Conservation (phyloP, 1,140 invertebrate species). For the Eulimnadia texana region DNA sequence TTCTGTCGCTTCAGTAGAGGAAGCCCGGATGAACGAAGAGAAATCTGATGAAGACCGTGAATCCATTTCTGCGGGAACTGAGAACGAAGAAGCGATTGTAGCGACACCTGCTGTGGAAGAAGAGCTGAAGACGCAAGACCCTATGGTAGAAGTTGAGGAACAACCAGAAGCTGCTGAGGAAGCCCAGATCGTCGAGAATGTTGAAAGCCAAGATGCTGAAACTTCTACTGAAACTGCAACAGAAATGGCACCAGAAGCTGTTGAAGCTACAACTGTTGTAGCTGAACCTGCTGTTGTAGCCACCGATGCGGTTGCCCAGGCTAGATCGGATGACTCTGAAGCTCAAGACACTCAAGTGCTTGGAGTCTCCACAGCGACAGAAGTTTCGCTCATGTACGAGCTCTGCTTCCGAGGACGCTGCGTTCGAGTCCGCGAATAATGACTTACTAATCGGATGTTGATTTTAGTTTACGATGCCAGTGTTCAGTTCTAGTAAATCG, state of each 20-base stretch:
- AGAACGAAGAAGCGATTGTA: neutral
- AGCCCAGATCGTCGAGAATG: neutral
- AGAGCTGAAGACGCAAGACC: neutral
- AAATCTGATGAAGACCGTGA: neutral
- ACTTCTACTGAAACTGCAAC: neutral
- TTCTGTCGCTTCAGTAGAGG: neutral
- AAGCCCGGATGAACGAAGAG: neutral
- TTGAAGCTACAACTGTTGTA: neutral
- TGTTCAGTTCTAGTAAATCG: neutral
- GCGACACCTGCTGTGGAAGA: neutral
- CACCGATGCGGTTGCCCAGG: neutral
- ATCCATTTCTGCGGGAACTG: neutral
- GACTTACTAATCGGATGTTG: neutral
- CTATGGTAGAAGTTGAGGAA: neutral
- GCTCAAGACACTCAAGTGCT: slow-evolving; percentile 11
- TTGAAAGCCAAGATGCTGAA: neutral
- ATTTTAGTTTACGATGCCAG: neutral
- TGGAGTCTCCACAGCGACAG: slow-evolving; percentile 16
- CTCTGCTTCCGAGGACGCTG: slow-evolving; percentile 17
- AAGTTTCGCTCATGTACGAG: slow-evolving; percentile 18
- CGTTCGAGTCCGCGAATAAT: slow-evolving; percentile 14
- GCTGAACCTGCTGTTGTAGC: neutral
- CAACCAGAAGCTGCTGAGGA: neutral
- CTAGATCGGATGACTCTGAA: neutral
- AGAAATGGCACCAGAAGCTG: neutral